Evolutionary conservation across 2,888 invertebrate species (phyloP), one percentile per base, ranked within the genome.

Genomic region (Koerneria pararmatus): DNA sequence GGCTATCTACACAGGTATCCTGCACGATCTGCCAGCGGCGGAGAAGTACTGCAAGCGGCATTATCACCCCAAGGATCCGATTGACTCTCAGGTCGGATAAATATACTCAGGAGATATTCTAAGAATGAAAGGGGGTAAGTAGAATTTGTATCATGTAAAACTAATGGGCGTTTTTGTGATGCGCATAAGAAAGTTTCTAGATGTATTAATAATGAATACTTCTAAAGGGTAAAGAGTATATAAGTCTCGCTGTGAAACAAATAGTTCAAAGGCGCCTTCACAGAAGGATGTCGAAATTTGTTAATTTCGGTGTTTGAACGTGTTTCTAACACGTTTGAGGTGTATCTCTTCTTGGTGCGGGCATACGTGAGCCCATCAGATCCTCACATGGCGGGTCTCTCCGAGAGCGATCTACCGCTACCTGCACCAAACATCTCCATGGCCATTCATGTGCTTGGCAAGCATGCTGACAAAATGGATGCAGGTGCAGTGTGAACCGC

Each of bases 401-500:
- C 70, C 8, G 70, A 71, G 29, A 41, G 51, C 22, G 57, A 78
- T 35, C 68, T 79, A 5, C 15, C 71, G 74, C 2, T 75, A 73
- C 48, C 80, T 88, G 0, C 87, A 88, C 59, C 89, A 91, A 0
- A 95, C 84, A 84, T 91, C 49, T 89, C 90, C 77, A 88, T 90
- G 64, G 92, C 93, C 6, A 85, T 95, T 4, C 86, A 88, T 72
- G 86, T 97, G 65, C 85, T 97, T 46, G 90, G 92, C 78, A 89
- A 90, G 74, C 90, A 93, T 84, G 91, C 93, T 0, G 88, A 89
- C 11, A 89, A 90, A 84, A 91, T 95, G 78, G 89, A 93, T 77
- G 91, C 93, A 0, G 84, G 90, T 81, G 72, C 35, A 56, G 56
- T 31, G n/a, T 3, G 65, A 22, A 3, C 34, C 31, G 5, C 68